Conservation (phyloP, 2,797 vertebrate species). For the Serranus cabrilla region DNA sequence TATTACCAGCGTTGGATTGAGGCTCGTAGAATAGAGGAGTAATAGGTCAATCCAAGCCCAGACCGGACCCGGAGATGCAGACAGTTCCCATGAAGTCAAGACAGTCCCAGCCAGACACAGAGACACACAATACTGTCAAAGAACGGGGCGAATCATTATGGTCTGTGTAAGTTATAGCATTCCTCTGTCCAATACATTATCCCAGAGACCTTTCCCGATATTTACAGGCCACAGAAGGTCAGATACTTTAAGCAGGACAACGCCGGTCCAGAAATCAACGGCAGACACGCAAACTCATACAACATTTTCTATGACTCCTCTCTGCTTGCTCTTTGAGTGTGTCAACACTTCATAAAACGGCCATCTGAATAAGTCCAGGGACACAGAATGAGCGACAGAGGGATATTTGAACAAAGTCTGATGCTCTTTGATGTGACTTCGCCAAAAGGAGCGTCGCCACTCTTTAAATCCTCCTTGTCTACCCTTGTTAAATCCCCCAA, state of each 20-base stretch:
- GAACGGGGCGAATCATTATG: conserved; percentile 47
- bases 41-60: conserved; percentile 47
- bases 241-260: conserved; percentile 69
- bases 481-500: conserved; percentile 55
- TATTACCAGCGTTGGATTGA: conserved; percentile 63
- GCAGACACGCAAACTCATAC: conserved; percentile 51
- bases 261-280: conserved; percentile 65
- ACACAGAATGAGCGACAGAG: conserved; percentile 40
- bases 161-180: conserved; percentile 72
- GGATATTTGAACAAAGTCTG: conserved; percentile 53
- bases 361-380: conserved; percentile 63
- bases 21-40: conserved; percentile 48
- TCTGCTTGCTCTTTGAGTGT: conserved; percentile 48
- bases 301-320: conserved; percentile 49
- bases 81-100: conserved; percentile 71
- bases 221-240: conserved; percentile 75
- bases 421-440: conserved; percentile 65
- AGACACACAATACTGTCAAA: conserved; percentile 59
- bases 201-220: conserved; percentile 68
- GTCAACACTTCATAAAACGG: conserved; percentile 75
- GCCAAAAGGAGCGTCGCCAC: conserved; percentile 27
- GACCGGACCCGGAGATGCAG: conserved; percentile 52
- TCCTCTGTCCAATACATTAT: conserved; percentile 74
- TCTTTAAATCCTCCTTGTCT: conserved; percentile 60
- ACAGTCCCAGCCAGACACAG: conserved; percentile 53